Evolutionary conservation across 2,888 invertebrate species (phyloP).

Genomic region (Orthosia incerta): DNA sequence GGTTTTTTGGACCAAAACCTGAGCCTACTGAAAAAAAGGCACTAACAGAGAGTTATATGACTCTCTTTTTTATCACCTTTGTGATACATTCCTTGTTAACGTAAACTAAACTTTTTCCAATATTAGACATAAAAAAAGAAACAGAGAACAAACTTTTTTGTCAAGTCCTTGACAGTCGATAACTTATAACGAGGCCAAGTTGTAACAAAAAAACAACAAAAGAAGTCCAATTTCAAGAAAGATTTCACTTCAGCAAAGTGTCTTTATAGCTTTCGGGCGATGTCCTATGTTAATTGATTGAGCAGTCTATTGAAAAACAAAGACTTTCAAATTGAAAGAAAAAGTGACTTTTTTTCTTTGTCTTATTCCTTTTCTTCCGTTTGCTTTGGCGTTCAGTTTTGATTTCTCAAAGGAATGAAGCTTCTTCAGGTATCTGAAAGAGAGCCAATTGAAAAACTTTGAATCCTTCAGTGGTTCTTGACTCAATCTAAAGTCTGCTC

Average conservation of each 20-base stretch:
- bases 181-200: conserved; percentile 30
- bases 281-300: conserved; percentile 47
- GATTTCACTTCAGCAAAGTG: conserved; percentile 21
- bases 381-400: conserved; percentile 4
- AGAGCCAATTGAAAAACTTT: conserved; percentile 20
- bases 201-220: conserved; percentile 37
- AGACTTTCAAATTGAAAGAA: conserved; percentile 27
- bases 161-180: not conserved
- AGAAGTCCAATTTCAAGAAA: conserved; percentile 19
- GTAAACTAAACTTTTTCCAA: not conserved
- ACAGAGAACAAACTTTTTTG: not conserved
- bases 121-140: not conserved
- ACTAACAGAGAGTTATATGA: too few species aligned
- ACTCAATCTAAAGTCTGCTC: not conserved
- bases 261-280: conserved; percentile 14
- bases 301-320: conserved; percentile 26
- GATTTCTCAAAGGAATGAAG: conserved; percentile 43
- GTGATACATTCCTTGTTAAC: not conserved
- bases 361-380: not conserved
- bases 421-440: conserved; percentile 17
- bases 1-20: too few species aligned
- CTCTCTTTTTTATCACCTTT: too few species aligned
- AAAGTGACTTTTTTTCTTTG: conserved; percentile 26
- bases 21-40: too few species aligned
- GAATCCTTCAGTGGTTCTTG: not conserved